Percentiles rank a stretch among this genome's conserved stretches.
phyloP scores from a whole-genome alignment of 2,113 vertebrate genomes.

The Elephas maximus region DNA sequence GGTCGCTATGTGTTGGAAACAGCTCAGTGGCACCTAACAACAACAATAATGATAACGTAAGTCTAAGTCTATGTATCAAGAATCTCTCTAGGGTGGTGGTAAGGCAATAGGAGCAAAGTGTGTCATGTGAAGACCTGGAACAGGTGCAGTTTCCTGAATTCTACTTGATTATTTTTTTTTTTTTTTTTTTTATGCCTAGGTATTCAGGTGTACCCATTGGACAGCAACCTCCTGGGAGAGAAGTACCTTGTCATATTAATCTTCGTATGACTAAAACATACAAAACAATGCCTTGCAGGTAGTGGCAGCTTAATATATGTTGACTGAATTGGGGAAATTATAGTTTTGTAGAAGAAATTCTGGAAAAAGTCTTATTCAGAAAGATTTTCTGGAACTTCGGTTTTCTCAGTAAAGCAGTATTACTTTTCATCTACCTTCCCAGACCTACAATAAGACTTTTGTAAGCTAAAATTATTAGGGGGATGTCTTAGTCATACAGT shows the following conservation, averaged over 20 bases:
- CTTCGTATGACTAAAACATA: neutral
- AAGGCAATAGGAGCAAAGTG: neutral
- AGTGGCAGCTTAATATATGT: neutral
- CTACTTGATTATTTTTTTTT: neutral
- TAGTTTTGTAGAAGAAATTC: neutral
- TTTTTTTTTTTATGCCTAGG: too few relatives aligned
- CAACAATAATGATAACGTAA: neutral
- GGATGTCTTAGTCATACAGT: too few relatives aligned
- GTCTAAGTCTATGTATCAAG: neutral
- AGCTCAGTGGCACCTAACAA: too few relatives aligned
- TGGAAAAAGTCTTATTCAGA: neutral
- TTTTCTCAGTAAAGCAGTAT: neutral
- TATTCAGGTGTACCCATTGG: neutral
- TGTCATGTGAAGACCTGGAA: neutral
- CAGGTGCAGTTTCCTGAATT: neutral
- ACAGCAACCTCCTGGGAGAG: neutral
- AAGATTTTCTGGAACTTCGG: neutral
- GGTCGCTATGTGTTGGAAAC: too few relatives aligned
- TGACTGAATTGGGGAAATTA: neutral
- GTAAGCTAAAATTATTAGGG: slow-evolving; percentile 10
- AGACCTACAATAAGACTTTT: neutral
- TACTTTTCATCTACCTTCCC: neutral
- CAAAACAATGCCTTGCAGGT: neutral
- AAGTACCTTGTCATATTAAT: neutral
- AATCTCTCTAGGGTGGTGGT: neutral